Evolutionary conservation across 1,140 invertebrate species (phyloP).

Genomic region (Ostrea edulis): DNA sequence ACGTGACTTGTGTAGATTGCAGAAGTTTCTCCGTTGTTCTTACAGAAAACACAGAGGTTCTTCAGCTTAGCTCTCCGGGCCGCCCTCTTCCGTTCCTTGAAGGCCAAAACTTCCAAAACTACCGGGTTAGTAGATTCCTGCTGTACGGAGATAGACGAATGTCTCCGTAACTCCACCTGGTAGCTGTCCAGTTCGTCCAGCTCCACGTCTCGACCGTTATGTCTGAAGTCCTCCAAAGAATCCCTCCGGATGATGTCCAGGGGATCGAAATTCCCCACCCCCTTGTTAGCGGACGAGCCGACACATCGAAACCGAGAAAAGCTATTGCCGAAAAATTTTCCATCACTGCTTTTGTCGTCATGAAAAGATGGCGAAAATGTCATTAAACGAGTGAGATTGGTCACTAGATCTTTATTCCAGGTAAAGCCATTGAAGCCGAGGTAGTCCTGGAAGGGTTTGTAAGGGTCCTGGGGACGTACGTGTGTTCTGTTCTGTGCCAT

Average conservation of each 20-base stretch:
- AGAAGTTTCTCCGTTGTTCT: slow-evolving; percentile 81
- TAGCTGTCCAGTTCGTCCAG: slow-evolving; percentile 58
- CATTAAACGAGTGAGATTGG: slow-evolving; percentile 44
- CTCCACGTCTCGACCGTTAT: slow-evolving; percentile 54
- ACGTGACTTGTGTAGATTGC: slow-evolving; percentile 80
- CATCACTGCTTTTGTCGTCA: slow-evolving; percentile 42
- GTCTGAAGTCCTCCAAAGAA: slow-evolving; percentile 55
- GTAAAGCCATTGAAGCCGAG: slow-evolving; percentile 31
- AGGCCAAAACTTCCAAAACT: slow-evolving; percentile 55
- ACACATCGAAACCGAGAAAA: not conserved
- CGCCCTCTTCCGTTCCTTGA: slow-evolving; percentile 58
- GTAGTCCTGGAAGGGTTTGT: slow-evolving; percentile 45
- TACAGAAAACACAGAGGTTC: slow-evolving; percentile 79
- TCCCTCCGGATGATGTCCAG: slow-evolving; percentile 51
- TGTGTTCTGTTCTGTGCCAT: slow-evolving; percentile 22
- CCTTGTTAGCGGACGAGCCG: not conserved
- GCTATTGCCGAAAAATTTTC: not conserved
- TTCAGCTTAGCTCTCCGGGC: slow-evolving; percentile 48
- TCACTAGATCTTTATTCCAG: slow-evolving; percentile 45
- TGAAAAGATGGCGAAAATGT: slow-evolving; percentile 16
- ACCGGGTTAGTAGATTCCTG: slow-evolving; percentile 55
- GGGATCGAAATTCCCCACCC: slow-evolving; percentile 16
- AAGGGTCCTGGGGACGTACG: not conserved
- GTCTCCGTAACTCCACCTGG: slow-evolving; percentile 53
- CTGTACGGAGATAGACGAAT: slow-evolving; percentile 48